Percentiles rank a stretch among this genome's conserved stretches.
Conservation (phyloP, 2,888 invertebrate genomes). For the Brachyptera risi region DNA sequence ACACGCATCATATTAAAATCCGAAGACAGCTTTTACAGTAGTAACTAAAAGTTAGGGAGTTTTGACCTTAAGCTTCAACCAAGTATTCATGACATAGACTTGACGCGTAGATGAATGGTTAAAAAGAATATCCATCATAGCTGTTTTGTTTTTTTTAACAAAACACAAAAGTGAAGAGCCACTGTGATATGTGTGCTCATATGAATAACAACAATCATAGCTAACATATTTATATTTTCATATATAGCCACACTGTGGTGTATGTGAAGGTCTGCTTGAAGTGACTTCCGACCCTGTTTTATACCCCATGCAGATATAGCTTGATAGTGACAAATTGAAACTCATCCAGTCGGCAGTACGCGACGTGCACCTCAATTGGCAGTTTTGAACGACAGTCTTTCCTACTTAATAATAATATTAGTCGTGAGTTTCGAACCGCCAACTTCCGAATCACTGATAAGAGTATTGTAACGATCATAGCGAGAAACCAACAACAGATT, state of each 20-base stretch:
- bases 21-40: no score
- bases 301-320: conserved; percentile 26
- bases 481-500: conserved; percentile 19
- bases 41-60: no score
- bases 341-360: conserved; percentile 20
- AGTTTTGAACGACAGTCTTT: no score
- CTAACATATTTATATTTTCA: conserved; percentile 11
- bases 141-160: no score
- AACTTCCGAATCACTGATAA: conserved; percentile 22
- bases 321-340: conserved; percentile 28
- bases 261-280: conserved; percentile 18
- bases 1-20: no score
- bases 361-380: no score
- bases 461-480: conserved; percentile 19
- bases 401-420: no score
- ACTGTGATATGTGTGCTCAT: no score
- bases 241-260: background rate
- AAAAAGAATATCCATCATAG: background rate
- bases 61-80: no score
- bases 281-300: conserved; percentile 24
- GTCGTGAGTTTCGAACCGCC: no score
- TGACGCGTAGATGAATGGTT: conserved; percentile 4
- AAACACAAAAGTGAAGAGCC: background rate
- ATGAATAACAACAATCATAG: conserved; percentile 16
- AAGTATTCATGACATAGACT: no score